These are phyloP conservation scores for Podabrus alpinus DNA, from an alignment of 2,888 invertebrate genomes.

Conservation along the genomic window DNA sequence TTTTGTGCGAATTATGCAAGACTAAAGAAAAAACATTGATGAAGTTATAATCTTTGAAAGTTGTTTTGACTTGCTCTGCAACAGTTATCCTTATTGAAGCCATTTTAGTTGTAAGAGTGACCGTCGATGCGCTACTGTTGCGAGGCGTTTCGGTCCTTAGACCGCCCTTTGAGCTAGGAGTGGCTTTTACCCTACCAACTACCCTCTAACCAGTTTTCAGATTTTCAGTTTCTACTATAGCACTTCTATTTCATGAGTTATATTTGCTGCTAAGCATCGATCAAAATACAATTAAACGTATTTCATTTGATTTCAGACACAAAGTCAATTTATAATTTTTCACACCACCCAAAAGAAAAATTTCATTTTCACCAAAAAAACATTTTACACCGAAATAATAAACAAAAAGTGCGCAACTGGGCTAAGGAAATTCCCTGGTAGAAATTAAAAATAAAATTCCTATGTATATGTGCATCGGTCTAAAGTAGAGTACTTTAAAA, in stretches of 20 bases:
- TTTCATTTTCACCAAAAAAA: too few relatives aligned
- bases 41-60: neutral
- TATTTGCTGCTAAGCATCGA: conserved; percentile 19
- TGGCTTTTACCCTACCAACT: conserved; percentile 37
- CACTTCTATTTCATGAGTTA: conserved; percentile 21
- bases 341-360: neutral
- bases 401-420: too few relatives aligned
- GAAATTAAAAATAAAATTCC: conserved; percentile 14
- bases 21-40: neutral
- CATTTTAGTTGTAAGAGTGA: conserved; percentile 39
- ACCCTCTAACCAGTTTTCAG: conserved; percentile 9
- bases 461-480: conserved; percentile 10
- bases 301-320: neutral
- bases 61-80: conserved; percentile 16
- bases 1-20: neutral
- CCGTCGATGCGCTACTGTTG: conserved; percentile 40
- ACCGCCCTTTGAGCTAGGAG: conserved; percentile 48
- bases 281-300: neutral
- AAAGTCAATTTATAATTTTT: neutral
- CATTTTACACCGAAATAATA: too few relatives aligned
- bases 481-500: conserved; percentile 28
- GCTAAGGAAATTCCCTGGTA: too few relatives aligned
- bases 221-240: conserved; percentile 5
- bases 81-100: conserved; percentile 25
- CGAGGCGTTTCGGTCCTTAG: conserved; percentile 43